phyloP scores from a whole-genome alignment of 2,888 invertebrate genomes.

The Choreutis nemorana region DNA sequence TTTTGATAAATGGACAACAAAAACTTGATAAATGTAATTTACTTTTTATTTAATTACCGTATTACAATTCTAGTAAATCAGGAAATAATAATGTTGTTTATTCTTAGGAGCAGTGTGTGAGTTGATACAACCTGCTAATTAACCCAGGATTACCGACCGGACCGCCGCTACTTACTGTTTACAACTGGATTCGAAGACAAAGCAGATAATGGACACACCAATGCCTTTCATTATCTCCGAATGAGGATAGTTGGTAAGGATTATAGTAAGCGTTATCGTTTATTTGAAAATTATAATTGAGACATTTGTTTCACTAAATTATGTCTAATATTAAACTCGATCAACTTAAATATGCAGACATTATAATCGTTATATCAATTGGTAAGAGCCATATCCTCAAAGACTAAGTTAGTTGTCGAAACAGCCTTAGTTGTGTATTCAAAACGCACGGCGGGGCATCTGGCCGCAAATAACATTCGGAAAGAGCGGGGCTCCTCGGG shows the following conservation, averaged over 20 bases:
- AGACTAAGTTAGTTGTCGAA: neutral
- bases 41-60: too few species aligned
- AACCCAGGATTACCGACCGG: constrained; percentile 54
- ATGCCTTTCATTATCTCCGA: constrained; percentile 41
- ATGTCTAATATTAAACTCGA: too few species aligned
- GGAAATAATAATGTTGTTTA: neutral
- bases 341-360: too few species aligned
- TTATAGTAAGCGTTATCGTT: too few species aligned
- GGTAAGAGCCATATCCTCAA: neutral
- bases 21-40: too few species aligned
- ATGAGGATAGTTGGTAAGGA: too few species aligned
- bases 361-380: too few species aligned
- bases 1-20: too few species aligned
- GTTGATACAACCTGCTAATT: constrained; percentile 44
- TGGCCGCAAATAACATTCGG: constrained; percentile 62
- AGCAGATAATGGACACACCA: constrained; percentile 46
- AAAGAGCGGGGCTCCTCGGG: constrained; percentile 54
- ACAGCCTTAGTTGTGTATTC: constrained; percentile 43
- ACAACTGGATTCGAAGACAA: constrained; percentile 52
- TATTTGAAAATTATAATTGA: too few species aligned
- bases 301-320: too few species aligned
- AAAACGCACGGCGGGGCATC: constrained; percentile 29
- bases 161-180: constrained; percentile 50
- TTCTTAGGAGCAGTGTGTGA: constrained; percentile 20
- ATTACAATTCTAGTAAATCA: too few species aligned